These are phyloP conservation scores for Micrasema longulum DNA, from an alignment of 1,140 invertebrate genomes.

Conservation along the genomic window DNA sequence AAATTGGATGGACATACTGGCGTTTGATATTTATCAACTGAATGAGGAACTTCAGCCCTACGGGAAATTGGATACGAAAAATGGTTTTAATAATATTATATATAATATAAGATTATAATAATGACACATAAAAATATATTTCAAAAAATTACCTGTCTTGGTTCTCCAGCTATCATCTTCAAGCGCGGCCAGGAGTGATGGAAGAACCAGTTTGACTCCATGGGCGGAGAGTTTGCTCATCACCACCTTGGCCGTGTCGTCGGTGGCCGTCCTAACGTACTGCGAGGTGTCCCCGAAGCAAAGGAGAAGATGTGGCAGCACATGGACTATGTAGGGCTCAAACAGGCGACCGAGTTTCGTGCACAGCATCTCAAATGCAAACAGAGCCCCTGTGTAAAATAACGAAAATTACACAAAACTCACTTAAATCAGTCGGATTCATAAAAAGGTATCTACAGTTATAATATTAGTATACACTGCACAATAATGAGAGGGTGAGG, in stretches of 20 bases:
- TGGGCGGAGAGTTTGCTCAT: slow-evolving; percentile 97
- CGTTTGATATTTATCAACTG: no score
- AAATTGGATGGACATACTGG: no score
- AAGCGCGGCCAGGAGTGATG: slow-evolving; percentile 90
- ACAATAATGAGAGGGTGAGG: no score
- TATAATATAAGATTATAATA: slow-evolving; percentile 10
- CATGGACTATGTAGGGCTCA: slow-evolving; percentile 98
- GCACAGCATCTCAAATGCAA: slow-evolving; percentile 98
- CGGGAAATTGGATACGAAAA: no score
- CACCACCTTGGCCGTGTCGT: slow-evolving; percentile 94
- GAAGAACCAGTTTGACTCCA: slow-evolving; percentile 96
- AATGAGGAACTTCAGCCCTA: no score
- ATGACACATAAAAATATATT: slow-evolving; percentile 25
- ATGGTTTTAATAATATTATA: no score
- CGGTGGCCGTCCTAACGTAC: slow-evolving; percentile 91
- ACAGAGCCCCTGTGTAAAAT: slow-evolving; percentile 79
- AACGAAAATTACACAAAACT: no score
- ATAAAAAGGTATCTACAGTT: no score
- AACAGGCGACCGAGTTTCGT: slow-evolving; percentile 94
- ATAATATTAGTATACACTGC: no score
- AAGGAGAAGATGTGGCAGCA: slow-evolving; percentile 92
- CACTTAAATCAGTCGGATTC: no score
- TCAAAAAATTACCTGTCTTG: slow-evolving; percentile 95
- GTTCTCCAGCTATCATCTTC: slow-evolving; percentile 99
- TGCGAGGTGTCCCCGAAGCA: slow-evolving; percentile 97